Base-by-base conservation (phyloP, 92 coral and sea anemone species). In the Paramuricea clavata region DNA sequence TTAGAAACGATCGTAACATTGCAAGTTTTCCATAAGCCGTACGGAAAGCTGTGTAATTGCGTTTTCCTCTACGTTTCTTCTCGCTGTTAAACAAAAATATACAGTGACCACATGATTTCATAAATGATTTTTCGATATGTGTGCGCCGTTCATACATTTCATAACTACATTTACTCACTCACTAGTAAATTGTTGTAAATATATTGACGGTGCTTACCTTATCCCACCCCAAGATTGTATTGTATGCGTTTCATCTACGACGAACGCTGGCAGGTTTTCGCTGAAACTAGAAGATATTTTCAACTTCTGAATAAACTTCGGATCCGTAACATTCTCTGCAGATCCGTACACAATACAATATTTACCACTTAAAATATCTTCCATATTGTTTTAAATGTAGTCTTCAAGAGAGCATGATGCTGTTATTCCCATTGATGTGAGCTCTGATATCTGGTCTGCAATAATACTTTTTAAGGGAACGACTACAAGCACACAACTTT, bases 161-260 rank as follows among this genome's bases (percentile, higher is more conserved):
- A 39, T n/a, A n/a, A n/a, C n/a, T n/a, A 39, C 44, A 4, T 39
- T 39, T 39, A 39, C 10, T 39, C 44, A 39, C 22, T 57, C 28
- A 57, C 28, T 2, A 19, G 67, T 3, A 19, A 57, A 3, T 3
- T 57, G 12, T 19, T 12, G 3, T 57, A 19, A 5, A 16, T 26
- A 57, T 57, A n/a, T n/a, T n/a, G 67, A 19, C 3, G 5, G 22
- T 57, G 22, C 67, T 27, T 22, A 67, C 74, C 74, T 67, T 67
- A n/a, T 2, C 3, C 74, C 36, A 6, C 34, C 35, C 74, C 74
- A 67, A 5, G 74, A 5, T 15, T 67, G 34, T 27, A 67, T 5
- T 67, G 74, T 67, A 30, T 67, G 74, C 9, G 33, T 9, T 67
- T 67, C 74, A 16, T 67, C 74, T 5, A 67, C 74, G 7, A 67